Conservation (phyloP, 2,888 invertebrate genomes). For the Drosophila nr. perissopoda region DNA sequence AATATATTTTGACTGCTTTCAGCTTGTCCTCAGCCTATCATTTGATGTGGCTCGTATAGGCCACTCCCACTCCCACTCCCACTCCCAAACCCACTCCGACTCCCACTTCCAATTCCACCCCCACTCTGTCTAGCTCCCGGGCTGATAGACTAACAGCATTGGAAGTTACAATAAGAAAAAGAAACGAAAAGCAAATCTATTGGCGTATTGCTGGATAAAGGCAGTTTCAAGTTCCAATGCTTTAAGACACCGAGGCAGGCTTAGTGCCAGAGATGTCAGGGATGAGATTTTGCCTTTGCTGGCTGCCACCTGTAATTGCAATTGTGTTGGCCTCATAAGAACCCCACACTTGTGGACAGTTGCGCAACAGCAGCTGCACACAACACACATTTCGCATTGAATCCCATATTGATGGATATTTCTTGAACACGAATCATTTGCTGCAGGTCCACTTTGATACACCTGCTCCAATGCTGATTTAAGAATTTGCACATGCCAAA, state of each 20-base stretch:
- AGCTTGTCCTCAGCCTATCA: conserved; percentile 39
- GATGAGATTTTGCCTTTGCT: background rate
- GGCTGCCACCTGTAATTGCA: conserved; percentile 11
- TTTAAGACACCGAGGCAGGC: conserved; percentile 1
- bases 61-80: background rate
- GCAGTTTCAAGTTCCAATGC: conserved; percentile 24
- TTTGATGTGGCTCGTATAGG: conserved; percentile 33
- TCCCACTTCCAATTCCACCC: background rate
- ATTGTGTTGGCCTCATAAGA: conserved; percentile 10
- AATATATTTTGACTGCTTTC: conserved; percentile 54
- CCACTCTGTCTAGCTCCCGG: conserved; percentile 9
- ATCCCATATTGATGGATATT: background rate
- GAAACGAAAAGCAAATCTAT: conserved; percentile 28
- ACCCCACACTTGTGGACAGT: background rate
- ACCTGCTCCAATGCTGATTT: background rate
- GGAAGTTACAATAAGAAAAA: conserved; percentile 2
- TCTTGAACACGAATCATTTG: background rate
- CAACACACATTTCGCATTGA: background rate
- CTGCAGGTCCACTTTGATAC: background rate
- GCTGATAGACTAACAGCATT: conserved; percentile 19
- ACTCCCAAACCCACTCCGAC: background rate
- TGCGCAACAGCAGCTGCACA: background rate
- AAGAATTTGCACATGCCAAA: background rate
- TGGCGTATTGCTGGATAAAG: conserved; percentile 16
- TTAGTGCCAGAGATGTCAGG: conserved; percentile 7